These are phyloP conservation scores for Hepsetus odoe DNA, from an alignment of 2,113 vertebrate genomes.

Conservation along the genomic window DNA sequence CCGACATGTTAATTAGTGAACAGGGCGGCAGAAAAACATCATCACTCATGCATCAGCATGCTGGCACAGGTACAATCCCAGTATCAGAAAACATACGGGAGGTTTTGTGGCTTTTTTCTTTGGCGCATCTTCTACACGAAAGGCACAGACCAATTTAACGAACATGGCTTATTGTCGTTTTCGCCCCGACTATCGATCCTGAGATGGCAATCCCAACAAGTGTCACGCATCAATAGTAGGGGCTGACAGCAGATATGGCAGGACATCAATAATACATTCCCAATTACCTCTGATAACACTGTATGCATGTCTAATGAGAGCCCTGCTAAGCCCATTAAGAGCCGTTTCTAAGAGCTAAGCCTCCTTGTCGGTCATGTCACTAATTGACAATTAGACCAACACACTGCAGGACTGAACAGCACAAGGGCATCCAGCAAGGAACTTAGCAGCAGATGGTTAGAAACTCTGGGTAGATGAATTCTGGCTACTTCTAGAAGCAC, in stretches of 20 bases:
- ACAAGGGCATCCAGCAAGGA: background rate
- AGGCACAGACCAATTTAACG: background rate
- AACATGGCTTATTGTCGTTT: background rate
- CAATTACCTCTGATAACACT: conserved; percentile 46
- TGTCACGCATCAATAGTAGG: background rate
- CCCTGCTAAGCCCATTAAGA: conserved; percentile 18
- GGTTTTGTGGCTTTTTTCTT: background rate
- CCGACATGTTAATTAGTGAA: conserved; percentile 48
- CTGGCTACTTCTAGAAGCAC: background rate
- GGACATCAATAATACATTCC: conserved; percentile 52
- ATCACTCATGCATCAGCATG: background rate
- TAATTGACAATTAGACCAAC: conserved; percentile 45
- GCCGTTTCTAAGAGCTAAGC: conserved; percentile 4
- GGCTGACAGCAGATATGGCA: conserved; percentile 41
- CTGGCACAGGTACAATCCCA: conserved; percentile 3
- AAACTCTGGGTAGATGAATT: background rate
- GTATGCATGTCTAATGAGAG: conserved; percentile 41
- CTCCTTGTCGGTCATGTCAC: conserved; percentile 14
- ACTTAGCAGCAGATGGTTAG: background rate
- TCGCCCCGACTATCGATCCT: conserved; percentile 7
- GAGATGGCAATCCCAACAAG: conserved; percentile 5
- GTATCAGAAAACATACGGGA: background rate
- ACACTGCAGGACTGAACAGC: background rate
- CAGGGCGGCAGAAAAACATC: background rate
- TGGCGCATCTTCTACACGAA: background rate